These are phyloP conservation scores for Bucorvus abyssinicus DNA, from an alignment of 2,797 vertebrate genomes.

Conservation along the genomic window DNA sequence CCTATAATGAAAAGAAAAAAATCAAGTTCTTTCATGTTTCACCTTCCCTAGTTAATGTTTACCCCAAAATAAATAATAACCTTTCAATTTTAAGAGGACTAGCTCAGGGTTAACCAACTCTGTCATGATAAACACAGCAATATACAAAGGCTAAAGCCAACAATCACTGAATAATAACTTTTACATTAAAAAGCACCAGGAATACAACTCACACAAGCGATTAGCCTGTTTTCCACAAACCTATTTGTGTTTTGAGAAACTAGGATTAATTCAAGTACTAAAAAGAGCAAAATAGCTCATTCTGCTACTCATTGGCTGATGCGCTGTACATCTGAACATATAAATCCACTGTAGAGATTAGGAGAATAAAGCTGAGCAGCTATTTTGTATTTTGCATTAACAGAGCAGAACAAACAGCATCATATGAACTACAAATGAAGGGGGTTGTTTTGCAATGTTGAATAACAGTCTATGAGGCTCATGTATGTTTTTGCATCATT, in stretches of 20 bases:
- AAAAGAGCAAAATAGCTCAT: not conserved
- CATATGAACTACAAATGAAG: not conserved
- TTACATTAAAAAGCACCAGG: not conserved
- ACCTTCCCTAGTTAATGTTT: constrained; percentile 25
- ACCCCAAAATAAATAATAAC: constrained; percentile 1
- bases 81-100: not conserved
- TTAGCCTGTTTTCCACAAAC: not conserved
- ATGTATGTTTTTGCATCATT: fast-evolving
- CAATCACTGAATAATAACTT: not conserved
- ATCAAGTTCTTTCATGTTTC: not conserved
- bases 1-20: not conserved
- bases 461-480: not conserved
- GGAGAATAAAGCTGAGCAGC: not conserved
- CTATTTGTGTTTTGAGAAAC: not conserved
- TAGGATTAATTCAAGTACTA: not conserved
- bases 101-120: not conserved
- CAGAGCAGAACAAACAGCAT: fast-evolving
- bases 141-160: not conserved
- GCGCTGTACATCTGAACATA: not conserved
- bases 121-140: not conserved
- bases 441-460: fast-evolving
- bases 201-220: not conserved
- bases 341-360: not conserved
- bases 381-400: not conserved
- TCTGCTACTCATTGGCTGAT: not conserved